These are phyloP conservation scores for Sebastes minor DNA, from an alignment of 2,797 vertebrate species.

Conservation along the genomic window DNA sequence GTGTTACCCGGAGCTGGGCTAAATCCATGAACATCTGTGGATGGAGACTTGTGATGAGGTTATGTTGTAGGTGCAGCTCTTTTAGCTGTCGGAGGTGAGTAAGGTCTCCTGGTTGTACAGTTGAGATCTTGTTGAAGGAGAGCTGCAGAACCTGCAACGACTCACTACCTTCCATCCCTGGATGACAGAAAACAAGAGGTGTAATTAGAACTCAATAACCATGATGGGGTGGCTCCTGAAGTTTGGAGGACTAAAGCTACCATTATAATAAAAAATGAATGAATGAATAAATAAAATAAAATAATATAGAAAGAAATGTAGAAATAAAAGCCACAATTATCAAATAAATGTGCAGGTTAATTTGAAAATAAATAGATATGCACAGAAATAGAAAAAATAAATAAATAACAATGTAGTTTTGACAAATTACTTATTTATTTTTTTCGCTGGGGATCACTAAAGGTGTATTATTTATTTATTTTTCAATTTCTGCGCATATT, in stretches of 20 bases:
- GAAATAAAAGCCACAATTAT: background rate
- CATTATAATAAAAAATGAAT: background rate
- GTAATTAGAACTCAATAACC: slow-evolving; percentile 13
- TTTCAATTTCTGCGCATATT: too few species aligned
- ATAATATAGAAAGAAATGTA: background rate
- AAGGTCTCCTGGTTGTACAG: slow-evolving; percentile 76
- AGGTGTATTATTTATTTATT: background rate
- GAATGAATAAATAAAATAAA: background rate
- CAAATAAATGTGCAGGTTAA: background rate
- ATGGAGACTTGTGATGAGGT: slow-evolving; percentile 85
- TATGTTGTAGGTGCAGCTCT: slow-evolving; percentile 85
- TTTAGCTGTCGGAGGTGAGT: slow-evolving; percentile 80
- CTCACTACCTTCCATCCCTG: slow-evolving; percentile 68
- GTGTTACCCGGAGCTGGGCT: slow-evolving; percentile 84
- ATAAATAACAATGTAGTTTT: too few species aligned
- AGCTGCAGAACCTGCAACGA: slow-evolving; percentile 83
- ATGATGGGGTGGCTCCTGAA: background rate
- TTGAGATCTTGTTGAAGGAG: slow-evolving; percentile 85
- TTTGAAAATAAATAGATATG: background rate
- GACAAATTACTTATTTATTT: too few species aligned
- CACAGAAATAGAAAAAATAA: background rate
- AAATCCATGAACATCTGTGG: slow-evolving; percentile 83
- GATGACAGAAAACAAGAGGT: slow-evolving; percentile 29
- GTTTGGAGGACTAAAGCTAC: background rate
- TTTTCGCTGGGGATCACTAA: fast-evolving